Base-by-base conservation (phyloP, 2,113 vertebrate species). In the Probosciger aterrimus region DNA sequence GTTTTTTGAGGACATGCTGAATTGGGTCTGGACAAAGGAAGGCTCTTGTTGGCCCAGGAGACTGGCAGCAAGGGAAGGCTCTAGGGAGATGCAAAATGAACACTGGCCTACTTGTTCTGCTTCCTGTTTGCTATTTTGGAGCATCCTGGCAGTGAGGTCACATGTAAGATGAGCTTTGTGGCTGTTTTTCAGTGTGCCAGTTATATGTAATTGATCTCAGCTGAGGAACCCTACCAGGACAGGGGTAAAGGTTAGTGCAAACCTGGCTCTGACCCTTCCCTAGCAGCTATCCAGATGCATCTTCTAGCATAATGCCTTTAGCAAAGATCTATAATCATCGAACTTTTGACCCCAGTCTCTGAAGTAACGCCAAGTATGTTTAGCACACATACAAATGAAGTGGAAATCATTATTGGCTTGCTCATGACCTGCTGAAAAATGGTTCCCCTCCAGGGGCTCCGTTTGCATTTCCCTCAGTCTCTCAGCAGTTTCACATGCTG, bases 391-490 rank as follows among this genome's bases (percentile, higher is more conserved):
- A 92, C 81, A 96, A 96, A 96, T 90, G 88, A 93, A 95, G 86
- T 90, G 86, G 90, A 96, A 95, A 96, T 96, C 86, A 78, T 95
- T 89, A 94, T 76, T 96, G 97, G 91, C 93, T 93, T 95, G 57
- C 67, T 96, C 53, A 9, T 88, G 94, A 94, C 93, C 96, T 88
- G 79, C 86, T 96, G 91, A 96, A 95, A 95, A 95, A 96, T 90
- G 82, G 84, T 82, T 86, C 41, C 82, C 91, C 82, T 85, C 76
- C 0, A 2, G 94, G 93, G 82, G 69, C 74, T 92, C 76, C 1
- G 5, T 80, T 65, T 88, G 74, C 86, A 78, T 96, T 92, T 95
- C 24, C 62, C 44, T 78, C 68, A 7, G 74, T 52, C 57, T 86
- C 92, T 23, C 74, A 49, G 71, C 37, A 73, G 68, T 78, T 93